Evolutionary conservation across 2,113 vertebrate species (phyloP).

Genomic region (Amblyornis subalaris): DNA sequence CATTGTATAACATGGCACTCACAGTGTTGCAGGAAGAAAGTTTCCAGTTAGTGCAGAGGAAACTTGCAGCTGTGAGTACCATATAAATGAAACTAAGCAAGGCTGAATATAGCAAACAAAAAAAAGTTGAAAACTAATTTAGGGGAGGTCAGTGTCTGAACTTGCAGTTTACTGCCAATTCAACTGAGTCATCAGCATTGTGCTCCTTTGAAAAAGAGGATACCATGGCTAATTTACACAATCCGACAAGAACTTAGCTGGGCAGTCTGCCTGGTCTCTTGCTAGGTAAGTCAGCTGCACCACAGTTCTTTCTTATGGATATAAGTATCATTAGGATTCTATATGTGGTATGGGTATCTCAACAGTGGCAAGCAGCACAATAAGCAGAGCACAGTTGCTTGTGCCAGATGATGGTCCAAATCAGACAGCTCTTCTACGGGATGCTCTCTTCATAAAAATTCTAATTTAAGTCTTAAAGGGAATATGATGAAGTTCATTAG

Average conservation of each 20-base stretch:
- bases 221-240: neutral
- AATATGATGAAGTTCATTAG: neutral
- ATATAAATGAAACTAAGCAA: neutral
- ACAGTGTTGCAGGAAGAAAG: neutral
- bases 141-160: neutral
- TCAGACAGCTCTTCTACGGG: neutral
- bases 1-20: neutral
- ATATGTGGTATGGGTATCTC: neutral
- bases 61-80: neutral
- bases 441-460: neutral
- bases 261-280: neutral
- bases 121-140: neutral
- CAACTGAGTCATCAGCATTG: slow-evolving; percentile 27
- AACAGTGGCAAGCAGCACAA: neutral
- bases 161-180: slow-evolving; percentile 21
- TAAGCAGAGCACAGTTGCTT: neutral
- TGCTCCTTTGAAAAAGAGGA: neutral
- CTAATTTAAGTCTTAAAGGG: neutral
- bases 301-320: neutral
- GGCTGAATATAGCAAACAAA: neutral
- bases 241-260: neutral
- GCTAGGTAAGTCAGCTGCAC: slow-evolving; percentile 10
- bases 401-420: neutral
- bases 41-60: neutral
- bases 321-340: slow-evolving; percentile 29